phyloP scores from a whole-genome alignment of 2,113 vertebrate genomes.

The Salvelinus fontinalis region DNA sequence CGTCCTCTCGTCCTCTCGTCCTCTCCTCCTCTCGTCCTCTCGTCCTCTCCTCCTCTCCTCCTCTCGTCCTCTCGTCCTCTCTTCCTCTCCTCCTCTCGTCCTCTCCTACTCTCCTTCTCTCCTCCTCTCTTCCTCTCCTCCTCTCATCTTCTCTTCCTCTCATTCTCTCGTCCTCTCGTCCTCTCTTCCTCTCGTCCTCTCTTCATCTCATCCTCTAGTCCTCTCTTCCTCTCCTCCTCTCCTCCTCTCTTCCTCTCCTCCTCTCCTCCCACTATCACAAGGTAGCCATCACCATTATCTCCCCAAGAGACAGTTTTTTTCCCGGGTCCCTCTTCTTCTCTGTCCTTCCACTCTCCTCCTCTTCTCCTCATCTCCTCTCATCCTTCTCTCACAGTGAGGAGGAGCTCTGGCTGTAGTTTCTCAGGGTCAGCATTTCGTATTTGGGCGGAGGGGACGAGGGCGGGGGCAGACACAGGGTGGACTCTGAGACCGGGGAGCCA shows the following conservation, averaged over 20 bases:
- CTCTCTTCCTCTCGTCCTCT: too few relatives aligned
- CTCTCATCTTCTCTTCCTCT: accelerated
- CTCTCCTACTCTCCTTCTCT: too few relatives aligned
- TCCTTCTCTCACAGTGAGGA: conserved; percentile 88
- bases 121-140: accelerated
- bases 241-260: too few relatives aligned
- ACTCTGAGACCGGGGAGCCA: conserved; percentile 81
- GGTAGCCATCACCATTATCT: neutral
- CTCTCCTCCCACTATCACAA: conserved; percentile 10
- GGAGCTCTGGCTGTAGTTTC: conserved; percentile 98
- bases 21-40: too few relatives aligned
- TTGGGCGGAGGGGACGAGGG: conserved; percentile 89
- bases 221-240: too few relatives aligned
- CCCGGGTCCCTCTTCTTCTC: conserved; percentile 5
- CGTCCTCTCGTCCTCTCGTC: too few relatives aligned
- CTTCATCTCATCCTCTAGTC: accelerated
- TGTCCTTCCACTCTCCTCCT: conserved; percentile 9
- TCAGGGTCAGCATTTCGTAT: conserved; percentile 88
- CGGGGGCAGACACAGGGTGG: conserved; percentile 76
- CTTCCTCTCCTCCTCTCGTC: too few relatives aligned
- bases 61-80: too few relatives aligned
- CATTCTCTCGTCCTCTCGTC: accelerated
- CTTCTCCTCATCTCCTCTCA: neutral
- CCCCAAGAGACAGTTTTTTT: conserved; percentile 1
- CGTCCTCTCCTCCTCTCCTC: too few relatives aligned